A percentile compares a stretch with the other conserved stretches of the same genome.
phyloP scores from a whole-genome alignment of 2,888 invertebrate genomes.

The Callosobruchus maculatus region DNA sequence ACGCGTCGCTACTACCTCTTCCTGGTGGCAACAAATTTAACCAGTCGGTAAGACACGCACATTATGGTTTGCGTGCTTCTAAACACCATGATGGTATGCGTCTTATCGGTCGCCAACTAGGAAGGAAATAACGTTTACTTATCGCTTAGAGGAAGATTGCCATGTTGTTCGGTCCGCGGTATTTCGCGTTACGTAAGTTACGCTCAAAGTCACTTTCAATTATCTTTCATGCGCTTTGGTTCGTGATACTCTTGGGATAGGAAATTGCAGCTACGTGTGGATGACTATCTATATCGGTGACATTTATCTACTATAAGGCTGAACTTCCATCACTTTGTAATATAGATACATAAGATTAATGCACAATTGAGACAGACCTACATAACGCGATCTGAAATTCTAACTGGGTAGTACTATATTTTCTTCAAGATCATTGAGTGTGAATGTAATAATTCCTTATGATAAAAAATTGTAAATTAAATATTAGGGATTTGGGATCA shows the following conservation, averaged over 20 bases:
- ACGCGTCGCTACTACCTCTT: neutral
- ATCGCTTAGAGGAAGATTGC: neutral
- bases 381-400: too few species aligned
- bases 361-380: too few species aligned
- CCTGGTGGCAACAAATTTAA: neutral
- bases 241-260: neutral
- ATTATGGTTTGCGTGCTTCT: neutral
- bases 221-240: neutral
- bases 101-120: neutral
- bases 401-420: too few species aligned
- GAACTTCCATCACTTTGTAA: neutral
- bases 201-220: neutral
- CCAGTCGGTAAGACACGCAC: neutral
- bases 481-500: too few species aligned
- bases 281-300: too few species aligned
- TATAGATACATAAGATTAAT: too few species aligned
- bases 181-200: neutral
- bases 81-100: neutral
- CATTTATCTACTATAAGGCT: neutral
- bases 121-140: neutral
- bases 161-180: neutral
- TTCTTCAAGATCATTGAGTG: too few species aligned
- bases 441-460: too few species aligned
- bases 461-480: too few species aligned
- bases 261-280: neutral